Evolutionary conservation across 1,140 invertebrate genomes (phyloP), one percentile per base, ranked within the genome.

Genomic region (Drosophila seguyi): DNA sequence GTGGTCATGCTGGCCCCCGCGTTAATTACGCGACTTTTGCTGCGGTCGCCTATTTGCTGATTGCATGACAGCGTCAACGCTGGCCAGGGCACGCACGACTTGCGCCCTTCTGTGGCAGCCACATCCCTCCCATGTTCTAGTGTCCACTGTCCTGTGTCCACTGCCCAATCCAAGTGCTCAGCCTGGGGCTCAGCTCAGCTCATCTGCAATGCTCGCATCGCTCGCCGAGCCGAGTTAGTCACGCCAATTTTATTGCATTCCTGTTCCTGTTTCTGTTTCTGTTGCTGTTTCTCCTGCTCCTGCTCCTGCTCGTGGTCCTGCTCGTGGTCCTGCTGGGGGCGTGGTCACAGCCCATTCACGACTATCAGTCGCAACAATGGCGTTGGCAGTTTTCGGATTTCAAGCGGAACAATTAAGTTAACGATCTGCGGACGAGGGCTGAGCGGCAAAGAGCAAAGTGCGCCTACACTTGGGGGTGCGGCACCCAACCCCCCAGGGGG

Each of bases 351-450:
- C 57, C 57, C 68, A 75, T 66, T 75, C 45, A 42, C 47, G 67
- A 62, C 79, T 88, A 88, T 83, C 84, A 88, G 80, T 87, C 75
- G 79, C 84, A 88, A 87, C 84, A 87, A 87, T 83, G 84, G 79
- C 75, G 76, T 48, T 87, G 75, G 75, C 85, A 80, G 84, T 81
- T 88, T 90, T 90, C 72, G 85, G 44, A 88, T 88, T 88, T 88
- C 84, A 81, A 90, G 84, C 84, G 84, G 76, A 88, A 88, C 84
- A 88, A 88, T 88, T 88, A 88, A 88, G 84, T 88, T 88, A 88
- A 88, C 84, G 81, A 88, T 90, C 80, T 88, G 84, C 82, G 78
- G 82, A 86, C 78, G 81, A 63, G 45, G 38, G 77, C 45, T 42
- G 67, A 80, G 77, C 78, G 81, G 68, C 81, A 76, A 79, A 76